phyloP scores from a whole-genome alignment of 2,113 vertebrate genomes.

The Passer domesticus region DNA sequence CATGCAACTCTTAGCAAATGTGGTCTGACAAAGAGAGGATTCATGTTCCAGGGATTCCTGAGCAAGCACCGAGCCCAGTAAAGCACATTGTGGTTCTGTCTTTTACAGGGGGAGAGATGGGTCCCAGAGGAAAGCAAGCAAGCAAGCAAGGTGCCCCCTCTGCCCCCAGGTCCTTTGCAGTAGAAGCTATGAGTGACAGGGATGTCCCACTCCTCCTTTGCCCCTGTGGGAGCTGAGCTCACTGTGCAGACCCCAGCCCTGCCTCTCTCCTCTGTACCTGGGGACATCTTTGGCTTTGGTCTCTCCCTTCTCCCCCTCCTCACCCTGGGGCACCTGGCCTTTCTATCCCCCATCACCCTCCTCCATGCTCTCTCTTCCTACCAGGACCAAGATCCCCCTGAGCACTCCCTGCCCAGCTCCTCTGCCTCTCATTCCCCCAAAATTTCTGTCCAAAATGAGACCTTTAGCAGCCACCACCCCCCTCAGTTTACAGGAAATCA shows the following conservation, averaged over 20 bases:
- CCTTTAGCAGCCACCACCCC: not conserved
- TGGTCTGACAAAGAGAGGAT: not conserved
- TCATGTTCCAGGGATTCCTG: not conserved
- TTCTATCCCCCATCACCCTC: not conserved
- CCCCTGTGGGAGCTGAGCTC: not conserved
- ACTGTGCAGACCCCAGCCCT: not conserved
- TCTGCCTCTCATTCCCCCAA: not conserved
- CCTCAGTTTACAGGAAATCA: not conserved
- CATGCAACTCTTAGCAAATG: not conserved
- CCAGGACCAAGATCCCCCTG: not conserved
- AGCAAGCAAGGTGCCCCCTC: not conserved
- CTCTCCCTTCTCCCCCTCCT: not conserved
- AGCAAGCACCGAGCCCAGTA: not conserved
- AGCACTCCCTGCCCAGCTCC: not conserved
- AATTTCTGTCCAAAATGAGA: not conserved
- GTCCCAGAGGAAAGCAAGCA: not conserved
- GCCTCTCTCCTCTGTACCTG: not conserved
- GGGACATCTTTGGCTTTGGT: not conserved
- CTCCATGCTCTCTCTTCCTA: not conserved
- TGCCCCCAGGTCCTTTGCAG: not conserved
- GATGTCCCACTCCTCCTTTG: not conserved
- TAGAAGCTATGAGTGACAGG: not conserved
- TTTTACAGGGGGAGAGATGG: not conserved
- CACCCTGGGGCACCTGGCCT: not conserved
- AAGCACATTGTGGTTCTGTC: not conserved